These are phyloP conservation scores for Strix occidentalis DNA, from an alignment of 2,797 vertebrate genomes.

Conservation along the genomic window DNA sequence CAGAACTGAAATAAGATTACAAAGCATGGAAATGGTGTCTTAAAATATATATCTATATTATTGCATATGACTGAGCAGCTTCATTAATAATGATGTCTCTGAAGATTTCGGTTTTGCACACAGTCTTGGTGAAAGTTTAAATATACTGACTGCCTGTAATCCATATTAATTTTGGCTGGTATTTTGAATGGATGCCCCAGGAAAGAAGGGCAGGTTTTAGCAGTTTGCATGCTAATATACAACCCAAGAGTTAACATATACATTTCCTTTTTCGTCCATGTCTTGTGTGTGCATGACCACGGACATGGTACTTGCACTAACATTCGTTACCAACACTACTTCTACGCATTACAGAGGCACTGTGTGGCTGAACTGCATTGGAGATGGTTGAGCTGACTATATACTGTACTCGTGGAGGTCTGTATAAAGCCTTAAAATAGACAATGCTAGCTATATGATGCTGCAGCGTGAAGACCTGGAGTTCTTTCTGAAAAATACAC, in stretches of 20 bases:
- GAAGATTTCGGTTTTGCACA: background rate
- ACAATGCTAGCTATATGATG: background rate
- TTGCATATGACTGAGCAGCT: background rate
- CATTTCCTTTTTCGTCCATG: rapidly evolving
- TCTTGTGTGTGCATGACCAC: background rate
- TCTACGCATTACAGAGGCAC: background rate
- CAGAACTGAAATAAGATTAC: conserved; percentile 32
- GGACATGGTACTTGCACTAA: background rate
- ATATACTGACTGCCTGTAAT: background rate
- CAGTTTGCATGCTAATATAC: background rate
- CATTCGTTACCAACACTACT: background rate
- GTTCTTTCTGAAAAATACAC: background rate
- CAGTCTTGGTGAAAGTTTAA: background rate
- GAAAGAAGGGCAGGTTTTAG: background rate
- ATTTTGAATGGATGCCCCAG: background rate
- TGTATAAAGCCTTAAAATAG: background rate
- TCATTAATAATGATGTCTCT: conserved; percentile 15
- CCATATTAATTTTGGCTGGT: background rate
- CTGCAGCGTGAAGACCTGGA: background rate
- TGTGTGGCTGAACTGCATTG: background rate
- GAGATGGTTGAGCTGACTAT: background rate
- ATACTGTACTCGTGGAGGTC: background rate
- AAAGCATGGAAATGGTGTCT: conserved; percentile 12
- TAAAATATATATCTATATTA: conserved; percentile 36
- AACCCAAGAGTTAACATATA: background rate